Evolutionary conservation across 92 coral and sea anemone genomes (phyloP).

Genomic region (Micromussa lordhowensis): DNA sequence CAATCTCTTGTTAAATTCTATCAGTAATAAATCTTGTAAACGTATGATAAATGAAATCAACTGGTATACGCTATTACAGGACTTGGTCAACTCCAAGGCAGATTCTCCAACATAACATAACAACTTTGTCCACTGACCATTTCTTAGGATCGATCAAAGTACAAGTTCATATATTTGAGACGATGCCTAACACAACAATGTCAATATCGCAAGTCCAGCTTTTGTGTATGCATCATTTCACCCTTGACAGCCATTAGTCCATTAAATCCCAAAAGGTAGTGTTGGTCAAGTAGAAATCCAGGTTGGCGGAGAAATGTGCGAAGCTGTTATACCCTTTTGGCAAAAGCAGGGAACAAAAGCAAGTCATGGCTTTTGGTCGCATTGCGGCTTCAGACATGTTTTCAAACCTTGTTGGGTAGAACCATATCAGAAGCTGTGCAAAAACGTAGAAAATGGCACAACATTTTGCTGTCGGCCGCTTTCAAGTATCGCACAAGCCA

Average conservation of each 20-base stretch:
- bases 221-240: not conserved
- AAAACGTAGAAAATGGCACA: conserved; percentile 31
- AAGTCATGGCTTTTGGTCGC: conserved; percentile 24
- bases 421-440: conserved; percentile 33
- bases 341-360: conserved; percentile 29
- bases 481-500: conserved; percentile 48
- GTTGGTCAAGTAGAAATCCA: conserved; percentile 23
- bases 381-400: conserved; percentile 22
- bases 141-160: not conserved
- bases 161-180: not conserved
- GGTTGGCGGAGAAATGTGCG: conserved; percentile 31
- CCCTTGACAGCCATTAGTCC: conserved; percentile 10
- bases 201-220: not conserved
- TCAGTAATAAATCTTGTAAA: too few relatives aligned
- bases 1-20: not conserved
- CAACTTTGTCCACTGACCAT: not conserved
- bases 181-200: conserved; percentile 16
- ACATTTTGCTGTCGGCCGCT: conserved; percentile 5
- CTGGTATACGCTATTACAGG: not conserved
- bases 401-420: conserved; percentile 19
- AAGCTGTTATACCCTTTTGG: conserved; percentile 26
- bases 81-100: not conserved
- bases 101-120: not conserved
- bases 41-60: too few relatives aligned
- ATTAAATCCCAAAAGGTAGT: conserved; percentile 5